Conservation (phyloP, 2,888 invertebrate genomes). For the Parascotia fuliginaria region DNA sequence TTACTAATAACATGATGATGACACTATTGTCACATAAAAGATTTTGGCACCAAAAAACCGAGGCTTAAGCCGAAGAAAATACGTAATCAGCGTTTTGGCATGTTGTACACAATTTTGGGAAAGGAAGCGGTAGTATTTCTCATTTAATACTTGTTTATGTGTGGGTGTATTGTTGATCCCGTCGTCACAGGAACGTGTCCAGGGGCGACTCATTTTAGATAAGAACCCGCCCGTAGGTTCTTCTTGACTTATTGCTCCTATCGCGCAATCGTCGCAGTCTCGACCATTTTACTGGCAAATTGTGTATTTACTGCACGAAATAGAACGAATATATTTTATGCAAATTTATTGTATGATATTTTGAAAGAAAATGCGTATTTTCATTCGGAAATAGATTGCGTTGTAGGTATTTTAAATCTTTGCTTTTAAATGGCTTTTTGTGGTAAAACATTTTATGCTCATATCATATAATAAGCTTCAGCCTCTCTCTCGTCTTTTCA, state of each 20-base stretch:
- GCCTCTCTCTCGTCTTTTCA: no score
- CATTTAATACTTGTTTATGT: slow-evolving; percentile 22
- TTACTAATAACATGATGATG: no score
- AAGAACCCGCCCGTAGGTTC: slow-evolving; percentile 31
- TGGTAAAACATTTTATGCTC: not conserved
- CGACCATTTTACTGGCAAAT: slow-evolving; percentile 30
- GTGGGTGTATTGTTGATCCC: slow-evolving; percentile 21
- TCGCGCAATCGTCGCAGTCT: slow-evolving; percentile 24
- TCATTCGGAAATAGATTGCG: not conserved
- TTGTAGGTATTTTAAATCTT: not conserved
- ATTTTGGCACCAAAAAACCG: slow-evolving; percentile 28
- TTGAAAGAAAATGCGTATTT: not conserved
- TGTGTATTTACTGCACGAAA: slow-evolving; percentile 25
- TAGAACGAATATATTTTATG: slow-evolving; percentile 8
- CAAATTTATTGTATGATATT: slow-evolving; percentile 16
- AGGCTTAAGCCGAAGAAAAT: slow-evolving; percentile 30
- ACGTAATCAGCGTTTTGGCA: slow-evolving; percentile 44
- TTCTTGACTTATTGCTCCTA: slow-evolving; percentile 43
- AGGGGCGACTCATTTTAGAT: slow-evolving; percentile 51
- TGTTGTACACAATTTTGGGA: slow-evolving; percentile 28
- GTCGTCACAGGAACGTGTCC: slow-evolving; percentile 38
- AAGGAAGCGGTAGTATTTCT: slow-evolving; percentile 27
- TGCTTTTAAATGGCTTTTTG: not conserved
- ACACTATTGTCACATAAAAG: slow-evolving; percentile 4
- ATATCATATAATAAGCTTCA: no score